Base-by-base conservation (phyloP, 2,888 invertebrate genomes). In the Drosophila multiciliata region DNA sequence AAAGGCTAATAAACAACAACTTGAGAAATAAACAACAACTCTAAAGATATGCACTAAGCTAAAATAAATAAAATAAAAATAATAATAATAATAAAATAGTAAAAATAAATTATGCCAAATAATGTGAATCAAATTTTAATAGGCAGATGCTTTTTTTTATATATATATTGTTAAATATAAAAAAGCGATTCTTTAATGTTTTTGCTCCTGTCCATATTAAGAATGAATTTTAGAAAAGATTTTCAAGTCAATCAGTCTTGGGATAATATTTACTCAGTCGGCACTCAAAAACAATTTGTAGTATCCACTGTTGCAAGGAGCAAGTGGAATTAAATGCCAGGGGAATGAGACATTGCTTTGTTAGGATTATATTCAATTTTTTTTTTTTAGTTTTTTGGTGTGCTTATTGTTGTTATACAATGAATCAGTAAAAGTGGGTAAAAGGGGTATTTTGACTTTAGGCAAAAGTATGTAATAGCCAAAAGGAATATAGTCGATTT, bases 11-110 rank as follows among this genome's bases (percentile, higher is more conserved):
- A 74, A 52, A 59, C 62, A 69, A 26, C 50, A 36, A 26, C 17
- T n/a, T 15, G 32, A 62, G 54, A 69, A 52, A 67, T 64, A 55
- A 70, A 42, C 20, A 78, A 52, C 26, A 40, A 45, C 63, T 48
- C 11, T 61, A 64, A 73, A 48, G 68, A 66, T 72, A 75, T 74
- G 73, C 74, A 83, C n/a, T 81, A 76, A 74, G 62, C 11, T n/a
- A n/a, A n/a, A n/a, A 11, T 33, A 20, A 49, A 26, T 49, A 8
- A 29, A 49, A 1, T 17, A 49, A 23, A 17, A 29, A 49, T 7
- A 26, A 29, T n/a, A 26, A 17, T 26, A 26, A 29, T 26, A 26
- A 26, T 26, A 26, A 26, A 2, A 26, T 29, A 6, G 17, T 7
- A 17, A 49, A 23, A 29, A 29, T 26, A 49, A 29, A 40, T 9